Evolutionary conservation across 2,888 invertebrate species (phyloP), one percentile per base, ranked within the genome.

Genomic region (Agrochola macilenta): DNA sequence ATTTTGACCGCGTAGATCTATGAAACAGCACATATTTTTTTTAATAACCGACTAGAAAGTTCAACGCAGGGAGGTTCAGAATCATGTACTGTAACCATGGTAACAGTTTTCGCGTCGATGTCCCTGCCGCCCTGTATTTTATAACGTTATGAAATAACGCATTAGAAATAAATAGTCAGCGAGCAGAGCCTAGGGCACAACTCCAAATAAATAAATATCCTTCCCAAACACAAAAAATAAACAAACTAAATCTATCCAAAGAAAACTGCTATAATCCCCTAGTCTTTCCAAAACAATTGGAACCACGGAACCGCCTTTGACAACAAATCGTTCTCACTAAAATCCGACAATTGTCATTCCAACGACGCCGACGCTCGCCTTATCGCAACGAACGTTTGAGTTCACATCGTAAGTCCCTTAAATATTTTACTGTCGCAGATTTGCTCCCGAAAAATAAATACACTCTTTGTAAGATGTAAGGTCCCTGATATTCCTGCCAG

Each of bases 401-500:
- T 85, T 83, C 83, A 74, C 85, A 69, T 66, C 71, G 70, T 75
- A 82, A 83, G 74, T 79, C 75, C 72, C 70, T 65, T 61, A 84
- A 84, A 84, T 84, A 84, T 85, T 83, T 84, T 78, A 82, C 75
- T 26, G 79, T 79, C 85, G n/a, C 63, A 84, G 82, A 84, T 78
- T 73, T 72, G 35, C 52, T 68, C 72, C 49, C 11, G 58, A 70
- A 73, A 84, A 76, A 84, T 85, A 85, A 78, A 82, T 79, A 84
- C 14, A 82, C 72, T 82, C 63, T 66, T 63, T 69, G 60, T 73
- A 52, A 72, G 77, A 81, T 65, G 17, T 76, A 64, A 54, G 49
- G 39, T 26, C 30, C n/a, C 68, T n/a, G 63, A 68, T 69, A 84
- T 75, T 69, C n/a, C n/a, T n/a, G n/a, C n/a, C n/a, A n/a, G n/a